Evolutionary conservation across 64 coral and sea anemone genomes (phyloP).

Genomic region (Montipora cactus): DNA sequence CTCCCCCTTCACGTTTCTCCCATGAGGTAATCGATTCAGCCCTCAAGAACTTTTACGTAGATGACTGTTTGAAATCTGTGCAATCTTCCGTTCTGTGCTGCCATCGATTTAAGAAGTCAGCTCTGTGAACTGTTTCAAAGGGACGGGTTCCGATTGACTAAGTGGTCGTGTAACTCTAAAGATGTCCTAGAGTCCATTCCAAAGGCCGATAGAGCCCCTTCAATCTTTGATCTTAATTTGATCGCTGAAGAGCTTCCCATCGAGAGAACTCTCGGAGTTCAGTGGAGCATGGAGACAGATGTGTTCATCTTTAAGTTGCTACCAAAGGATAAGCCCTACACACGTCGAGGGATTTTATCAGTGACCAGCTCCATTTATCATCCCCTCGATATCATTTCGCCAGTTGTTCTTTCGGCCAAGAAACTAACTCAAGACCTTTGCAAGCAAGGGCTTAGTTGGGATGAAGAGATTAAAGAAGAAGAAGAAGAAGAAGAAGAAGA

Average conservation of each 20-base stretch:
- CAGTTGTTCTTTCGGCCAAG: slow-evolving; percentile 23
- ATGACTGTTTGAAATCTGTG: slow-evolving; percentile 53
- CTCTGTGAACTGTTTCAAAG: slow-evolving; percentile 1
- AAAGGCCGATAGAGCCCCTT: slow-evolving; percentile 14
- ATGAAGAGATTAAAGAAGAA: neutral
- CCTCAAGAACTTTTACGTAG: slow-evolving; percentile 32
- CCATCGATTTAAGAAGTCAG: slow-evolving; percentile 3
- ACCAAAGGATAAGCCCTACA: neutral
- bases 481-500: neutral
- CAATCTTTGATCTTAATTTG: slow-evolving; percentile 24
- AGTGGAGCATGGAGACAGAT: slow-evolving; percentile 47
- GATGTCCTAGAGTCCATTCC: slow-evolving; percentile 41
- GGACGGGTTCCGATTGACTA: slow-evolving; percentile 32
- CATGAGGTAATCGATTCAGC: slow-evolving; percentile 5
- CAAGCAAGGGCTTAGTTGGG: slow-evolving; percentile 10
- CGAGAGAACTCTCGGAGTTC: slow-evolving; percentile 57
- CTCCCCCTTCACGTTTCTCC: neutral
- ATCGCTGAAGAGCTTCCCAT: slow-evolving; percentile 31
- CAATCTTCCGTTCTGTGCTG: neutral
- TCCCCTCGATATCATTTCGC: neutral
- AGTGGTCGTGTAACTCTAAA: slow-evolving; percentile 12
- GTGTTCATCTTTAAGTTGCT: neutral
- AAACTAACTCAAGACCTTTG: slow-evolving; percentile 14
- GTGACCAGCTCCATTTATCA: neutral
- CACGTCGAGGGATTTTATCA: neutral